Conservation (phyloP, 2,888 invertebrate genomes). For the Metallyticus violacea region DNA sequence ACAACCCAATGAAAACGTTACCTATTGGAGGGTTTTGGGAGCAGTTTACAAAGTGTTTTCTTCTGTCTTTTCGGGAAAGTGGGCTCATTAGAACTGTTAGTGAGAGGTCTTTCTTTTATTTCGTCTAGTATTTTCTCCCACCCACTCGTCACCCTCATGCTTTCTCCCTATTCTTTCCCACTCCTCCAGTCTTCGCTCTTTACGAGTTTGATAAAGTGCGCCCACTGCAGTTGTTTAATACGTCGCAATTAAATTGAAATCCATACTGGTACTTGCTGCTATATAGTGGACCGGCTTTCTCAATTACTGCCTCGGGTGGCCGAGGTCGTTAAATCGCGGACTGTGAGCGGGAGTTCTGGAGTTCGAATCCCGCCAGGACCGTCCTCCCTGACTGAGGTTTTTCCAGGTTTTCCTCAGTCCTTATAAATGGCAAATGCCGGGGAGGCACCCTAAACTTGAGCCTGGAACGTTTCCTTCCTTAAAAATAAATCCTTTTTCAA, state of each 20-base stretch:
- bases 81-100: background rate
- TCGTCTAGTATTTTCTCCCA: background rate
- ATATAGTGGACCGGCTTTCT: background rate
- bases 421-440: too few species aligned
- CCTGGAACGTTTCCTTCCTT: too few species aligned
- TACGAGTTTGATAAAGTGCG: background rate
- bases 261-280: background rate
- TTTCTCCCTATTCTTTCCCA: background rate
- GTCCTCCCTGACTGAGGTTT: too few species aligned
- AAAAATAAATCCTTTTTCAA: too few species aligned
- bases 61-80: background rate
- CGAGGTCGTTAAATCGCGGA: too few species aligned
- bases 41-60: too few species aligned
- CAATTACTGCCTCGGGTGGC: background rate
- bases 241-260: background rate
- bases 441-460: too few species aligned
- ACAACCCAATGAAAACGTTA: too few species aligned
- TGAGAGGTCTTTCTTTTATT: background rate
- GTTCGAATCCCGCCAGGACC: too few species aligned
- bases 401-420: too few species aligned
- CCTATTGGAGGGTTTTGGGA: too few species aligned
- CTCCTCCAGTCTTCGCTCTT: background rate
- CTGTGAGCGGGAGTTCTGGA: too few species aligned
- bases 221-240: background rate
- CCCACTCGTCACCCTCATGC: background rate